Evolutionary conservation across 1,140 invertebrate species (phyloP), one percentile per base, ranked within the genome.

Genomic region (Zeugodacus cucurbitae): DNA sequence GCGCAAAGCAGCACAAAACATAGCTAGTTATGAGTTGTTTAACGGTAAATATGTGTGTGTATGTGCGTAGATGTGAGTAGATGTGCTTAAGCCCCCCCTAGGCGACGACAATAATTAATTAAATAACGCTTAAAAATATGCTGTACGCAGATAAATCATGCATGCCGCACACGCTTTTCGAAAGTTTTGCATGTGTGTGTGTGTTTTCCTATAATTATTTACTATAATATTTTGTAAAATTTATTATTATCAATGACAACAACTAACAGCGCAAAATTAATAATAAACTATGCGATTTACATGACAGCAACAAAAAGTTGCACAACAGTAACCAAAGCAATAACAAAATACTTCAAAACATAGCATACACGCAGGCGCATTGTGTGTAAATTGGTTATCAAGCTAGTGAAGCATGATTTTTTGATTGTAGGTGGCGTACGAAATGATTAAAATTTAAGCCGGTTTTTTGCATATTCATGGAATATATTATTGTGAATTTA

Each of bases 111-210:
- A 87, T 87, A 87, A 87, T 87, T 87, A 58, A 87, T 59, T 87
- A 87, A 87, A 87, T 87, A 87, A 87, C 54, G 85, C 85, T 62
- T 87, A 87, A 87, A 87, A 87, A 59, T 87, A 87, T 87, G 85
- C 85, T 59, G 32, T 26, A 34, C 74, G 26, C 22, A 48, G 41
- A 82, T 82, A 82, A 82, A 82, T 82, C 74, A 82, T 82, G 74
- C 41, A 44, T 48, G 37, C 37, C 37, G 48, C 74, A 44, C 41
- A n/a, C n/a, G 58, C 54, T 3, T 20, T 54, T 20, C 44, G 32
- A 41, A 37, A n/a, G 44, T 11, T 54, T 48, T 48, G 48, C 37
- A 0, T 41, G n/a, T 57, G 41, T 20, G 44, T 57, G 41, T 26
- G 48, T 54, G 82, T 86, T 86, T 58, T 54, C 37, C 2, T 86